These are phyloP conservation scores for Aphodius granarius DNA, from an alignment of 2,888 invertebrate genomes.

Conservation along the genomic window DNA sequence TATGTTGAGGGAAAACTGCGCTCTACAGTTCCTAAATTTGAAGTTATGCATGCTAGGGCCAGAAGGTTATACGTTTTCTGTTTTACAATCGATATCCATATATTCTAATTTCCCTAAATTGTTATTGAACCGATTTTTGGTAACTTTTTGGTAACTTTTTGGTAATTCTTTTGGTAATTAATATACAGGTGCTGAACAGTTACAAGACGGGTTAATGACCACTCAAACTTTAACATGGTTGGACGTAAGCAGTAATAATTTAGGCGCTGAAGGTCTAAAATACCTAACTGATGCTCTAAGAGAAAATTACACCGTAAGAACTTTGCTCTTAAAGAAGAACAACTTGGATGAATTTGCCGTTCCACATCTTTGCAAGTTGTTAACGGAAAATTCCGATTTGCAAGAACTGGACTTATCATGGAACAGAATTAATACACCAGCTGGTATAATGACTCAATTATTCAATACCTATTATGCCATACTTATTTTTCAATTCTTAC, in stretches of 20 bases:
- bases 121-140: too few species aligned
- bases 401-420: slow-evolving; percentile 57
- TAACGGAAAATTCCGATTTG: slow-evolving; percentile 52
- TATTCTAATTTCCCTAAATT: too few species aligned
- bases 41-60: slow-evolving; percentile 53
- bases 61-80: slow-evolving; percentile 40
- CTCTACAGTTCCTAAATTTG: slow-evolving; percentile 48
- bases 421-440: slow-evolving; percentile 55
- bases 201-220: slow-evolving; percentile 47
- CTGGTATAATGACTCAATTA: slow-evolving; percentile 48
- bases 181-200: slow-evolving; percentile 49
- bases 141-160: too few species aligned
- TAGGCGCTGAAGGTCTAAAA: slow-evolving; percentile 53
- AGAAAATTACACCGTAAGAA: slow-evolving; percentile 46
- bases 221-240: slow-evolving; percentile 47
- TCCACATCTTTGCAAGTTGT: slow-evolving; percentile 48
- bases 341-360: slow-evolving; percentile 53
- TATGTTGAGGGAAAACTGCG: slow-evolving; percentile 49
- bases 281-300: slow-evolving; percentile 46
- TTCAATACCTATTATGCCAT: too few species aligned
- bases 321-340: slow-evolving; percentile 57
- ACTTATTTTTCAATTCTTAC: too few species aligned
- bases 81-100: too few species aligned
- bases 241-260: slow-evolving; percentile 53
- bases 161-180: too few species aligned